phyloP scores from a whole-genome alignment of 2,797 vertebrate genomes.

The Macrochelys suwanniensis region DNA sequence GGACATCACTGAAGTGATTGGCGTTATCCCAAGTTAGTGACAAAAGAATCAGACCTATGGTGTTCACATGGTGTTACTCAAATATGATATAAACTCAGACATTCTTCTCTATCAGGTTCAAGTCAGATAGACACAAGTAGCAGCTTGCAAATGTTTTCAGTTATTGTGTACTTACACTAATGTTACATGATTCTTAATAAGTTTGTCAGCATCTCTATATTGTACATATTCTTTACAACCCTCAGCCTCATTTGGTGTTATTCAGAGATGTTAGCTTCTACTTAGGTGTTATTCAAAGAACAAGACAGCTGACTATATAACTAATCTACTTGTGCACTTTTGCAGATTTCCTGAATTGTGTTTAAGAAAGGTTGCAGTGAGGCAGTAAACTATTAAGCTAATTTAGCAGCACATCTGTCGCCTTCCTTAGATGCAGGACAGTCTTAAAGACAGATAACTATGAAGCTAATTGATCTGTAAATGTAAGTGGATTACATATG shows the following conservation, averaged over 20 bases:
- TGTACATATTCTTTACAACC: neutral
- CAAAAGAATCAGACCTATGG: neutral
- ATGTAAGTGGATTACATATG: neutral
- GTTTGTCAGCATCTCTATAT: neutral
- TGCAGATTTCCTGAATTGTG: conserved; percentile 2
- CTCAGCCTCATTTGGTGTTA: neutral
- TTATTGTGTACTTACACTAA: neutral
- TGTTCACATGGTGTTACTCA: neutral
- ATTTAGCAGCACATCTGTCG: neutral
- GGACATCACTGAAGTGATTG: neutral
- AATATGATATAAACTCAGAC: neutral
- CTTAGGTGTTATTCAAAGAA: neutral
- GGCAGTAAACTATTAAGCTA: neutral
- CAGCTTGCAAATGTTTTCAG: neutral
- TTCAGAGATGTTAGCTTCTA: neutral
- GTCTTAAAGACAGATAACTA: neutral
- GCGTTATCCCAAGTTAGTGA: neutral
- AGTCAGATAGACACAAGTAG: neutral
- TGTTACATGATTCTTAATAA: neutral
- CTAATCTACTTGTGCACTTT: neutral
- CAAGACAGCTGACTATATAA: neutral
- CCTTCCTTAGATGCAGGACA: neutral
- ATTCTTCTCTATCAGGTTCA: neutral
- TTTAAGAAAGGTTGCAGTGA: neutral
- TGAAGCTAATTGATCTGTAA: neutral